Percentiles rank a stretch among this genome's conserved stretches.
phyloP scores from a whole-genome alignment of 2,113 vertebrate species.

The Falco punctatus region DNA sequence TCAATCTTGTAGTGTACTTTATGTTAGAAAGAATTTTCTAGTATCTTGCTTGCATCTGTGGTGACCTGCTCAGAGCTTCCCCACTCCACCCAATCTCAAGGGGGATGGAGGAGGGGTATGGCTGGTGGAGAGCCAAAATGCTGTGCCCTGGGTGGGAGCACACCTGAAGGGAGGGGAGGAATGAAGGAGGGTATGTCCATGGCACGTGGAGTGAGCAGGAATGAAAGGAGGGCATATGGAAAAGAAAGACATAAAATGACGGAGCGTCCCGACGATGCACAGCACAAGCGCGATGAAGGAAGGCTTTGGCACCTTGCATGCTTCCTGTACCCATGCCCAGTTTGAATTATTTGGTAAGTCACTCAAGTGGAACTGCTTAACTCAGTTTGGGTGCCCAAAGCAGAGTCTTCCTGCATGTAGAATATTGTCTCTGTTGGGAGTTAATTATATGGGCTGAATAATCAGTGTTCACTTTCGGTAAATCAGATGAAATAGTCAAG shows the following conservation, averaged over 20 bases:
- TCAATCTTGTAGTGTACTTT: not conserved
- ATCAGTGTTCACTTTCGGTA: constrained; percentile 45
- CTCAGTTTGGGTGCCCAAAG: not conserved
- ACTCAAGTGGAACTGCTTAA: not conserved
- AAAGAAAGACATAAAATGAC: not conserved
- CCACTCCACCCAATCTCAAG: not conserved
- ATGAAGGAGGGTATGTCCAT: not conserved
- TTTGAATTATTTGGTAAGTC: not conserved
- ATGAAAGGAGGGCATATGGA: not conserved
- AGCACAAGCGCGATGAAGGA: rapidly evolving
- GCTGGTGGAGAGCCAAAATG: not conserved
- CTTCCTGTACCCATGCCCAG: not conserved
- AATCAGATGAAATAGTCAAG: constrained; percentile 37
- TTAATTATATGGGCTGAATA: constrained; percentile 66
- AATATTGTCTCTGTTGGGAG: constrained; percentile 54
- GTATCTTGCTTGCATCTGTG: not conserved
- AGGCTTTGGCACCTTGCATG: not conserved
- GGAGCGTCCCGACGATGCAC: not conserved
- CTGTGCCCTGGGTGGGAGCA: not conserved
- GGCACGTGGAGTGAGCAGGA: not conserved
- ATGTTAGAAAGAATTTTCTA: not conserved
- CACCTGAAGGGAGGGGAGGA: not conserved
- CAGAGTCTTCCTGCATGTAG: constrained; percentile 44
- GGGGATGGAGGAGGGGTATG: not conserved
- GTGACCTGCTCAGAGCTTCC: not conserved